These are phyloP conservation scores for Carcharodon carcharias DNA, from an alignment of 2,797 vertebrate genomes.

Conservation along the genomic window DNA sequence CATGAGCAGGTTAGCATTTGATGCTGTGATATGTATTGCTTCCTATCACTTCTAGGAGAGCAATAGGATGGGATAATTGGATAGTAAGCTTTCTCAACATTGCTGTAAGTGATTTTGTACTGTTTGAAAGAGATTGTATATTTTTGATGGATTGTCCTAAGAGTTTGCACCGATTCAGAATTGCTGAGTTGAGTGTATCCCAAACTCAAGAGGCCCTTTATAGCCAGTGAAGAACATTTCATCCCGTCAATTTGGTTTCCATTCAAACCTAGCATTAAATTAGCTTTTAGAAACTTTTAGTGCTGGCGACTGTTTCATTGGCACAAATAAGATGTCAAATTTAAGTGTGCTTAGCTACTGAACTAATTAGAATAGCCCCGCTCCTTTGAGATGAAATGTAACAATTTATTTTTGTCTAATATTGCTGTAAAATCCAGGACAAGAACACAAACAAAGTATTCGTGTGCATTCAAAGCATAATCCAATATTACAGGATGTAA, in stretches of 20 bases:
- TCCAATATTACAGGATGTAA: neutral
- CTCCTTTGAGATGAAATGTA: neutral
- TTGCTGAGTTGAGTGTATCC: neutral
- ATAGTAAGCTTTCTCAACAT: neutral
- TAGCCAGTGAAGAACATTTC: neutral
- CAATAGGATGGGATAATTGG: neutral
- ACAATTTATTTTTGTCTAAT: neutral
- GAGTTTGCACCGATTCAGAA: neutral
- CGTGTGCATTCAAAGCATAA: neutral
- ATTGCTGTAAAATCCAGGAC: neutral
- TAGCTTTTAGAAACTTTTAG: neutral
- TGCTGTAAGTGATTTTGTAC: neutral
- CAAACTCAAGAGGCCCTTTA: neutral
- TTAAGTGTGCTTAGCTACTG: neutral
- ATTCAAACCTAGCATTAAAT: neutral
- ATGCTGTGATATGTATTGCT: neutral
- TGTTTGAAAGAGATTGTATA: neutral
- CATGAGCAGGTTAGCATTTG: neutral
- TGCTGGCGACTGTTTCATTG: neutral
- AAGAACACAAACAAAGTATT: neutral
- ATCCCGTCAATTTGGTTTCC: neutral
- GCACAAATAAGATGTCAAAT: neutral
- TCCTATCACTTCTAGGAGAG: neutral
- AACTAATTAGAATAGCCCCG: neutral
- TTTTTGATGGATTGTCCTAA: neutral